phyloP scores from a whole-genome alignment of 1,140 invertebrate species.

The Drosophila trapezifrons region DNA sequence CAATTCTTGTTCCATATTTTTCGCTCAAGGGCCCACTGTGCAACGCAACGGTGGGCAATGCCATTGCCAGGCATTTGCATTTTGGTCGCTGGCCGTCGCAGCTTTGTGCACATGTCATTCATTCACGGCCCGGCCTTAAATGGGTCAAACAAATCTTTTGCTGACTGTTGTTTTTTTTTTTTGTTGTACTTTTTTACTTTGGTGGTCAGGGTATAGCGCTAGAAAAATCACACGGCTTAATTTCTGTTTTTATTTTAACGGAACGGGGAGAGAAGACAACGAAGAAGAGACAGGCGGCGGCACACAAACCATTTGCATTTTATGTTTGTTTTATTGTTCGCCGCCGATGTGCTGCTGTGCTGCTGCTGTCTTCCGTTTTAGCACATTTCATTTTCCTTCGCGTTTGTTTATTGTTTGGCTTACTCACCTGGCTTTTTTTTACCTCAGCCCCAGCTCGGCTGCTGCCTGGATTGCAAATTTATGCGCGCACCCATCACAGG shows the following conservation, averaged over 20 bases:
- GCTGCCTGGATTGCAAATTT: slow-evolving; percentile 51
- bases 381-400: slow-evolving; percentile 59
- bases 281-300: not conserved
- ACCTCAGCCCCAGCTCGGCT: not conserved
- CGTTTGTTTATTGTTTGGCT: slow-evolving; percentile 36
- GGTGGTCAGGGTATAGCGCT: slow-evolving; percentile 39
- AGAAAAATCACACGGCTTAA: slow-evolving; percentile 81
- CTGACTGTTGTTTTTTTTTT: slow-evolving; percentile 23
- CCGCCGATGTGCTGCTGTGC: slow-evolving; percentile 16
- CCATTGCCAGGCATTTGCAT: slow-evolving; percentile 71
- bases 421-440: slow-evolving; percentile 9
- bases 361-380: slow-evolving; percentile 32
- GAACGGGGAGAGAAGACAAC: slow-evolving; percentile 30
- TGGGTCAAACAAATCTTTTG: slow-evolving; percentile 79
- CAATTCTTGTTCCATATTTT: too few relatives aligned
- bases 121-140: slow-evolving; percentile 52
- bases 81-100: slow-evolving; percentile 62
- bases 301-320: slow-evolving; percentile 67
- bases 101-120: slow-evolving; percentile 79
- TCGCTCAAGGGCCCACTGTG: slow-evolving; percentile 12
- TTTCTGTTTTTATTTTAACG: slow-evolving; percentile 74
- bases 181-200: slow-evolving; percentile 22
- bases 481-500: slow-evolving; percentile 58
- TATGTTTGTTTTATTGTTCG: slow-evolving; percentile 80
- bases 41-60: slow-evolving; percentile 38